A percentile compares a stretch with the other conserved stretches of the same genome.
Evolutionary conservation across 1,140 invertebrate species (phyloP).

Genomic region (Ruditapes philippinarum): DNA sequence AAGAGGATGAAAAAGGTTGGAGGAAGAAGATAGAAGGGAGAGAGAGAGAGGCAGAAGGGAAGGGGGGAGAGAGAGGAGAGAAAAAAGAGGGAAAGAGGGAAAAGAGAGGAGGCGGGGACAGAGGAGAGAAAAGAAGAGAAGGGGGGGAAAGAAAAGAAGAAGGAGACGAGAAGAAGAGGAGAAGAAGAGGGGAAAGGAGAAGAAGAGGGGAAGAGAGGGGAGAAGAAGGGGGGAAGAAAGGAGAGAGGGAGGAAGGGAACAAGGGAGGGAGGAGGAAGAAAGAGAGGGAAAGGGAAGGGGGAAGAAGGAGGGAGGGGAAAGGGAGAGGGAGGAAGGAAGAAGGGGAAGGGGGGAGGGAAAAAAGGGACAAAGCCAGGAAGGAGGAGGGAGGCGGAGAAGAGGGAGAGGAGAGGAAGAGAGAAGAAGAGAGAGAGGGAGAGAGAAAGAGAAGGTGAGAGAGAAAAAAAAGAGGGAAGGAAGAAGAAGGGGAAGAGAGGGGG

Average conservation of each 20-base stretch:
- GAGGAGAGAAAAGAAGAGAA: no score
- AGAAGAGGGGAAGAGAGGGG: no score
- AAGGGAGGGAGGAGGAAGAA: background rate
- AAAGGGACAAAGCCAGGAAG: background rate
- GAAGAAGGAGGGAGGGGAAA: no score
- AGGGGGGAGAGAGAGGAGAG: no score
- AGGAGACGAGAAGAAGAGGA: conserved; percentile 2
- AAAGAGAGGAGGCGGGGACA: no score
- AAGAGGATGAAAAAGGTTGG: no score
- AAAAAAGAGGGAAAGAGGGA: no score
- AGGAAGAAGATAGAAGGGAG: no score
- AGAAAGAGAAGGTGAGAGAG: no score
- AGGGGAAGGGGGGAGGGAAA: background rate
- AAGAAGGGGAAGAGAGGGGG: no score
- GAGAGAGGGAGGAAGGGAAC: background rate
- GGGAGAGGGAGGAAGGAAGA: background rate
- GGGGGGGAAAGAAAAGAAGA: background rate
- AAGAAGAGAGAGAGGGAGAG: background rate
- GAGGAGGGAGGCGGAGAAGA: background rate
- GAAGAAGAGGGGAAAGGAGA: background rate
- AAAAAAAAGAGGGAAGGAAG: no score
- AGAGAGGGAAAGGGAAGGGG: background rate
- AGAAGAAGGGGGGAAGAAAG: background rate
- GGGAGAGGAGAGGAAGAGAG: background rate
- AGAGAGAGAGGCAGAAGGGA: no score